Percentiles rank a stretch among this genome's conserved stretches.
phyloP scores from a whole-genome alignment of 2,888 invertebrate genomes.

The Diloba caeruleocephala region DNA sequence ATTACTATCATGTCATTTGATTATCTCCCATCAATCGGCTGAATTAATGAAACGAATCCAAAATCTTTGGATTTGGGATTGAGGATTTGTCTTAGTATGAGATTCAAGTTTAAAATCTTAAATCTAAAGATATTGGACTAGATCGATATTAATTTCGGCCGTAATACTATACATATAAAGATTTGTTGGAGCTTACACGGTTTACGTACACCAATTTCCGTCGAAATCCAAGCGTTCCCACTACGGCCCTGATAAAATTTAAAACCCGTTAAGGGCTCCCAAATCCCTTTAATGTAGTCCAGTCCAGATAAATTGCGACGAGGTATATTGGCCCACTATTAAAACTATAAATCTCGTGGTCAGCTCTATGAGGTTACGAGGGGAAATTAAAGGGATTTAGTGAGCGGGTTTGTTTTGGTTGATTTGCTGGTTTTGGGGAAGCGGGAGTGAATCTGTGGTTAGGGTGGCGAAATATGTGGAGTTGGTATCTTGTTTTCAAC shows the following conservation, averaged over 20 bases:
- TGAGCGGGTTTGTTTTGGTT: conserved; percentile 53
- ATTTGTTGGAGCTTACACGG: conserved; percentile 1
- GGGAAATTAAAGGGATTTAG: conserved; percentile 65
- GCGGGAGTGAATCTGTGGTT: conserved; percentile 31
- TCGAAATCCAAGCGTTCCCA: conserved; percentile 12
- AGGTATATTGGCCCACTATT: conserved; percentile 77
- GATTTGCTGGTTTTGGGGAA: conserved; percentile 49
- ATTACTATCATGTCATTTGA: no score
- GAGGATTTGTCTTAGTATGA: no score
- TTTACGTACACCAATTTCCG: conserved; percentile 16
- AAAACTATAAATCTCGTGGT: conserved; percentile 81
- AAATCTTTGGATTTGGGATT: no score
- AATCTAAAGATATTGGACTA: no score
- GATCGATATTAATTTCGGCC: no score
- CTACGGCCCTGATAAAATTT: conserved; percentile 55
- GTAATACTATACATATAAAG: no score
- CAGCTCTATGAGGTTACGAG: conserved; percentile 55
- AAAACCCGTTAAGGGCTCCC: conserved; percentile 65
- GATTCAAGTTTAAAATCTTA: no score
- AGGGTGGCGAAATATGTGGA: neutral
- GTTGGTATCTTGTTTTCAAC: neutral
- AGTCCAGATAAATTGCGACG: conserved; percentile 72
- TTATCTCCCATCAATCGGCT: no score
- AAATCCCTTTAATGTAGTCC: conserved; percentile 76
- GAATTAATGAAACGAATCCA: no score